Conservation (phyloP, 2,888 invertebrate species). For the Neria commutata region DNA sequence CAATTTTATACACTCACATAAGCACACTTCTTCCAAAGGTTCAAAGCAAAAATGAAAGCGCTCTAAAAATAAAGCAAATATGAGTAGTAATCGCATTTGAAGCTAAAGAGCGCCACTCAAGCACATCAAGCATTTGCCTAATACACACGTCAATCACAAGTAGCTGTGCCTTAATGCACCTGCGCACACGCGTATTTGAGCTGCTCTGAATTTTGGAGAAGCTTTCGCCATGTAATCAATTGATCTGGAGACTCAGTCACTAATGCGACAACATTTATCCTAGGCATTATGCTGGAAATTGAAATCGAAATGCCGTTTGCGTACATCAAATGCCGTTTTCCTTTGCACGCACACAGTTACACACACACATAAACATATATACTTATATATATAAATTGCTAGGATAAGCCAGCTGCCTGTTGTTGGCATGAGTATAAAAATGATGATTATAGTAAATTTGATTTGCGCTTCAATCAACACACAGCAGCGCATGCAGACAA, state of each 20-base stretch:
- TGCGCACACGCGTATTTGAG: not conserved
- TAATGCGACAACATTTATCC: not conserved
- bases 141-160: not conserved
- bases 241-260: not conserved
- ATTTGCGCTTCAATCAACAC: conserved; percentile 41
- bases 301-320: not conserved
- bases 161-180: not conserved
- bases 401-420: not conserved
- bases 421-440: not conserved
- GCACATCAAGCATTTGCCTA: not conserved
- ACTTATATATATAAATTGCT: too few relatives aligned
- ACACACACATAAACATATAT: too few relatives aligned
- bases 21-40: not conserved
- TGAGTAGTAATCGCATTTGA: not conserved
- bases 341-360: too few relatives aligned
- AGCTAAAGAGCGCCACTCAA: not conserved
- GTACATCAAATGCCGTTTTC: not conserved
- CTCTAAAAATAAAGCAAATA: too few relatives aligned
- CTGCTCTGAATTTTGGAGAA: too few relatives aligned
- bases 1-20: not conserved
- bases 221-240: not conserved
- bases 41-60: not conserved
- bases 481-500: not conserved
- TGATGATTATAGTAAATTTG: conserved; percentile 13
- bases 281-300: not conserved